These are phyloP conservation scores for Pheosia tremula DNA, from an alignment of 2,888 invertebrate genomes.

Conservation along the genomic window DNA sequence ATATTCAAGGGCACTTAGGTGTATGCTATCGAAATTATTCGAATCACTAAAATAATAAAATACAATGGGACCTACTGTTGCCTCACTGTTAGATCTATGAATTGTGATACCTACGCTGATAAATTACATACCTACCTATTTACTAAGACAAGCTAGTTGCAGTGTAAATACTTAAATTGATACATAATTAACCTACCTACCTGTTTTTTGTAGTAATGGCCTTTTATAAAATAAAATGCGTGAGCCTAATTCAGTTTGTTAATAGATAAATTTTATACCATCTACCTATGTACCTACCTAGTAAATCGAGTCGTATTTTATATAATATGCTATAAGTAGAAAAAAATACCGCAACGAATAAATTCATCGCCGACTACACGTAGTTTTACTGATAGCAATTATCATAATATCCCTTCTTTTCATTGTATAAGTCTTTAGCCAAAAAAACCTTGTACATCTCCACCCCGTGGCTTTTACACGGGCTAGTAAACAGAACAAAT, in stretches of 20 bases:
- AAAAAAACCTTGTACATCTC: too few relatives aligned
- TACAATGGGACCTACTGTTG: conserved; percentile 71
- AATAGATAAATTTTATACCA: conserved; percentile 14
- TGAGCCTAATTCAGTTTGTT: conserved; percentile 28
- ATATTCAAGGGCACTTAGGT: too few relatives aligned
- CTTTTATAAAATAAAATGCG: neutral
- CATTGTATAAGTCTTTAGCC: too few relatives aligned
- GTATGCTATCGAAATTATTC: conserved; percentile 27
- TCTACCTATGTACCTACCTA: conserved; percentile 24
- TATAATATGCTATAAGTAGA: conserved; percentile 29
- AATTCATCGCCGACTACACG: conserved; percentile 35
- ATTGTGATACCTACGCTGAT: conserved; percentile 54
- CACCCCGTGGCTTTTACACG: too few relatives aligned
- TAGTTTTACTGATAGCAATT: neutral
- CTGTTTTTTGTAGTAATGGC: neutral
- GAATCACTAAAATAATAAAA: conserved; percentile 49
- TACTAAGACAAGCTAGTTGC: conserved; percentile 48
- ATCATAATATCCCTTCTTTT: too few relatives aligned
- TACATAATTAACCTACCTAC: too few relatives aligned
- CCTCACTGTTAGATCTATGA: conserved; percentile 65
- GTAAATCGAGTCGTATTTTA: conserved; percentile 25
- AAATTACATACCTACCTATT: conserved; percentile 39
- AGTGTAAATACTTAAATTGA: conserved; percentile 24
- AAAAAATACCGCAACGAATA: conserved; percentile 41
- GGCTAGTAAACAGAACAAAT: too few relatives aligned